phyloP scores from a whole-genome alignment of 2,113 vertebrate genomes.

The Cercopithecus mona region DNA sequence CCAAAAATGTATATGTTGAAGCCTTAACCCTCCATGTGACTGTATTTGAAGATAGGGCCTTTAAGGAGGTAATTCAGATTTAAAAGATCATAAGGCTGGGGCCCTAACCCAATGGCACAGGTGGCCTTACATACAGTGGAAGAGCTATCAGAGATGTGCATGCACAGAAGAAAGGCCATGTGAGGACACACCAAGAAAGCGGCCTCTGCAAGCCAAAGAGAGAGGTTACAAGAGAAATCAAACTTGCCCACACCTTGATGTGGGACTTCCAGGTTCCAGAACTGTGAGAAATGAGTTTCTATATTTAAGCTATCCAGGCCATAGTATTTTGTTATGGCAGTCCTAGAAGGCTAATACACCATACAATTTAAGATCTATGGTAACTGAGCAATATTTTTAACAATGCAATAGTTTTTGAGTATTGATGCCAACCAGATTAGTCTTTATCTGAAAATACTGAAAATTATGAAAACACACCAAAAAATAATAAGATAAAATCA shows the following conservation, averaged over 20 bases:
- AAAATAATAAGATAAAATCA: background rate
- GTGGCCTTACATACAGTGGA: background rate
- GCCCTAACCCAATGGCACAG: background rate
- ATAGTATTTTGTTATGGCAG: background rate
- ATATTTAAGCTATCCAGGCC: background rate
- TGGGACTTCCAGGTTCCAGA: background rate
- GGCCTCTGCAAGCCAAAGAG: background rate
- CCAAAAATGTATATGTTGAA: background rate
- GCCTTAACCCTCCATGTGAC: background rate
- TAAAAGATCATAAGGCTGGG: background rate
- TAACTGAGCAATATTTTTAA: background rate
- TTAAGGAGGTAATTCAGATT: background rate
- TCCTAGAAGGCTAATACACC: background rate
- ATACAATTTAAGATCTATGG: background rate
- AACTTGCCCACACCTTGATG: background rate
- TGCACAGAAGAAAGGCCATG: background rate
- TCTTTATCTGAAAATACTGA: background rate
- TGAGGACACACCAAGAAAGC: background rate
- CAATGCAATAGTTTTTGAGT: background rate
- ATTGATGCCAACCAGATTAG: background rate
- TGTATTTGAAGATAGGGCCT: background rate
- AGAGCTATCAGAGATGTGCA: background rate
- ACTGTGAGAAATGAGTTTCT: background rate
- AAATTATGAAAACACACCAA: background rate
- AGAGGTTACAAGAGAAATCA: background rate